Percentiles rank a stretch among this genome's conserved stretches.
These are phyloP conservation scores for Patiria miniata DNA, from an alignment of 35 echinoderm and acorn worm genomes.

Conservation along the genomic window DNA sequence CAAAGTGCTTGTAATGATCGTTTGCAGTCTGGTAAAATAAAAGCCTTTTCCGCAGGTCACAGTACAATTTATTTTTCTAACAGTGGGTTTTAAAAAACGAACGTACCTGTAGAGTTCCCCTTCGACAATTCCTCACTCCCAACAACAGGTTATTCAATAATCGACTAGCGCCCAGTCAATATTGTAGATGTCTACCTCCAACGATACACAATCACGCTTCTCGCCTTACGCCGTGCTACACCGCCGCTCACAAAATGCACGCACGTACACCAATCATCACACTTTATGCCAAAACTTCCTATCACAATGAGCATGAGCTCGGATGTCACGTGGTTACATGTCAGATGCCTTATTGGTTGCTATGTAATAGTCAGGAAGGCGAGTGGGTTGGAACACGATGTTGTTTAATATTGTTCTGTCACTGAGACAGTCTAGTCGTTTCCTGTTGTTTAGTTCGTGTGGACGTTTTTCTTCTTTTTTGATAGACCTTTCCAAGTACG, in stretches of 20 bases:
- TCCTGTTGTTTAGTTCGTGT: no score
- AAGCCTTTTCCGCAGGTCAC: no score
- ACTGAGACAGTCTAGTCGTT: no score
- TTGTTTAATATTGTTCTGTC: not conserved
- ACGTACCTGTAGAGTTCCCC: conserved; percentile 6
- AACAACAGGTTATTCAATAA: conserved; percentile 32
- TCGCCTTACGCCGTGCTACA: not conserved
- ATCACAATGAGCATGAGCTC: not conserved
- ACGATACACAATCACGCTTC: not conserved
- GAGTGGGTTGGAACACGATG: not conserved
- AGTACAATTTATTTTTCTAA: no score
- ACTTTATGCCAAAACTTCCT: conserved; percentile 14
- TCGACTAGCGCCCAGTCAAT: not conserved
- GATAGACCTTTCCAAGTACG: no score
- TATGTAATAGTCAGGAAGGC: not conserved
- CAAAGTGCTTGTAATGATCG: no score
- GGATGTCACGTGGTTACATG: not conserved
- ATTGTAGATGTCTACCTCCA: not conserved
- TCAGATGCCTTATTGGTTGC: not conserved
- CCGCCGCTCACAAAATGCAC: not conserved
- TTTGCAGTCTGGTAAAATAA: no score
- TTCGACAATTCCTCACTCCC: not conserved
- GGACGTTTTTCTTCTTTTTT: no score
- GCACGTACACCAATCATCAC: conserved; percentile 17
- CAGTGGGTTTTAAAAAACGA: no score